phyloP scores from a whole-genome alignment of 30 jellyfish, hydroid and myxozoan genomes.

The Aurelia coerulea region DNA sequence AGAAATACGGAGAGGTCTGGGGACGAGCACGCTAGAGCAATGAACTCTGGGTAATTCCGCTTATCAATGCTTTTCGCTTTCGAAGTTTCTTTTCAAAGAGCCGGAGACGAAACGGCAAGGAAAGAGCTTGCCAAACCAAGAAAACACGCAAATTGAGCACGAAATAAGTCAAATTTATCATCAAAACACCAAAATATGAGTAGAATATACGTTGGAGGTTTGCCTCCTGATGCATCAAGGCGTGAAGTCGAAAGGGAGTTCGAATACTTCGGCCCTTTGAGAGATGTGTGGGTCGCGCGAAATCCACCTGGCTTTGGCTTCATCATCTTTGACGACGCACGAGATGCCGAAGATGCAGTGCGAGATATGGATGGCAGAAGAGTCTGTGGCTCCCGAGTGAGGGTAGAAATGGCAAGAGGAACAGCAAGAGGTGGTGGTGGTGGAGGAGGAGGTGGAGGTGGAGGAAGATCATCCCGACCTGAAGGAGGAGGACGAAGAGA shows the following conservation, averaged over 20 bases:
- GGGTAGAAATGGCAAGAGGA: slow-evolving; percentile 97
- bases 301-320: slow-evolving; percentile 99
- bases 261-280: slow-evolving; percentile 89
- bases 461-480: slow-evolving; percentile 49
- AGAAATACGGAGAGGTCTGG: no score
- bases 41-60: not conserved
- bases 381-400: slow-evolving; percentile 90
- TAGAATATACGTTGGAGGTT: slow-evolving; percentile 95
- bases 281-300: slow-evolving; percentile 99
- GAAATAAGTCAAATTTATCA: not conserved
- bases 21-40: not conserved
- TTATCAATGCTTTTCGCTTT: not conserved
- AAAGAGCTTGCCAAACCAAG: no score
- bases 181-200: slow-evolving; percentile 54
- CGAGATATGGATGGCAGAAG: slow-evolving; percentile 97
- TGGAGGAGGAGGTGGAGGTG: slow-evolving; percentile 4
- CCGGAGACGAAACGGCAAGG: no score
- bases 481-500: slow-evolving; percentile 33
- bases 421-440: slow-evolving; percentile 74
- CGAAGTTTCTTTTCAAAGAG: not conserved
- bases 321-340: slow-evolving; percentile 88
- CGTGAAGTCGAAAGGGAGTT: slow-evolving; percentile 96
- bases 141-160: no score
- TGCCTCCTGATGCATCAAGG: slow-evolving; percentile 97
- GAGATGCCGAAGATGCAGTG: slow-evolving; percentile 99